Evolutionary conservation across 2,888 invertebrate species (phyloP), one percentile per base, ranked within the genome.

Genomic region (Argyresthia goedartella): DNA sequence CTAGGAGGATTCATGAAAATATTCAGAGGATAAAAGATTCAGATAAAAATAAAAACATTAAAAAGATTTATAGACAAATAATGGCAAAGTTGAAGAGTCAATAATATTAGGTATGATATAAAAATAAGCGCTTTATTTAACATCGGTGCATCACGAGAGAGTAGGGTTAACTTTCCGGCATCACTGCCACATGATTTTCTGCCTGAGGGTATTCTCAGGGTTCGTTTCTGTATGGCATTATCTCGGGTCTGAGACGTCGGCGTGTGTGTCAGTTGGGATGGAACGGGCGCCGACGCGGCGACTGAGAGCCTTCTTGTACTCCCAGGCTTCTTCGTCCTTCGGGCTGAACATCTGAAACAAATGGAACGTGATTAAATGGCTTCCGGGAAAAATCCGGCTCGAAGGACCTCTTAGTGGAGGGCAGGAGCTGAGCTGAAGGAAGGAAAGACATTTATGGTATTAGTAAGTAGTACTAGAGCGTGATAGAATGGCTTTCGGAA

Each of bases 321-420:
- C 80, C 90, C 90, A 90, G 0, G 86, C 88, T 36, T 89, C 89
- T 47, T 93, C 93, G 52, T 76, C 73, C 64, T 91, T 92, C 8
- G 89, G 90, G 64, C 89, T 90, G 81, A 94, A 94, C 51, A 91
- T 66, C 93, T 93, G 84, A 41, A 62, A 62, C 41, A 54, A 46
- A 51, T 2, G 73, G 75, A 35, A 15, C 9, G 50, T 49, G 52
- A 41, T 34, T 53, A 9, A 11, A 46, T 50, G 10, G 10, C 3
- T 39, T 39, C 8, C 8, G 4, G 39, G n/a, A 39, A 39, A 39
- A 3, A 39, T 10, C 39, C 39, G 39, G n/a, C 10, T 39, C 3
- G 25, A 25, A 25, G 6, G 6, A 25, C 25, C 25, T 25, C n/a
- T n/a, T n/a, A 4, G 25, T 25, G 25, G 6, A 25, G 25, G 6